A percentile compares a stretch with the other conserved stretches of the same genome.
Conservation (phyloP, 2,113 vertebrate genomes). For the Chascanopsetta lugubris region DNA sequence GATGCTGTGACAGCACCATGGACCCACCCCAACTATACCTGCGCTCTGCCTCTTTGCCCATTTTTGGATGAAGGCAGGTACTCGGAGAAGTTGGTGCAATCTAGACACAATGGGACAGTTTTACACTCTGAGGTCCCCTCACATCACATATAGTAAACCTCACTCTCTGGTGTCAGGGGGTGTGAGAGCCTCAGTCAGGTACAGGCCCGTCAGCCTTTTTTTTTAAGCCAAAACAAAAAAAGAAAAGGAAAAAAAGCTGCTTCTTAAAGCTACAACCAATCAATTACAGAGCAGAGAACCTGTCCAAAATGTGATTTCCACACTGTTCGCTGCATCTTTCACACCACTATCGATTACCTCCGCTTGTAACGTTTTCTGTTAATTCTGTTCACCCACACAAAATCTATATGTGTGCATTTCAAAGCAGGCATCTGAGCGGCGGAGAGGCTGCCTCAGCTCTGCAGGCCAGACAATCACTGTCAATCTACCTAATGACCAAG, state of each 20-base stretch:
- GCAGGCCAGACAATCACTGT: slow-evolving; percentile 77
- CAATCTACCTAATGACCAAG: slow-evolving; percentile 80
- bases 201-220: slow-evolving; percentile 34
- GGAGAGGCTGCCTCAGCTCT: slow-evolving; percentile 62
- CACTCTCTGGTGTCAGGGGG: background rate
- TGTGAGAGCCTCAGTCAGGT: slow-evolving; percentile 13
- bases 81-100: too few species aligned
- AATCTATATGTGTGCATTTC: slow-evolving; percentile 81
- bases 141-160: too few species aligned
- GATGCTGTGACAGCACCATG: too few species aligned
- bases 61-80: too few species aligned
- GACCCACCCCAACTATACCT: too few species aligned
- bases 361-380: slow-evolving; percentile 81
- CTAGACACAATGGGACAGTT: too few species aligned
- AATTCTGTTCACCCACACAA: slow-evolving; percentile 79
- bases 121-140: too few species aligned
- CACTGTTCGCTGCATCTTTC: slow-evolving; percentile 75
- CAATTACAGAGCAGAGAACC: slow-evolving; percentile 75
- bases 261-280: slow-evolving; percentile 65
- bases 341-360: slow-evolving; percentile 77
- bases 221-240: slow-evolving; percentile 6
- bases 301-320: slow-evolving; percentile 79
- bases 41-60: too few species aligned
- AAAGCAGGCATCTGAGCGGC: slow-evolving; percentile 68
- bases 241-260: slow-evolving; percentile 15